These are phyloP conservation scores for Geotrupes spiniger DNA, from an alignment of 2,888 invertebrate species.

Conservation along the genomic window DNA sequence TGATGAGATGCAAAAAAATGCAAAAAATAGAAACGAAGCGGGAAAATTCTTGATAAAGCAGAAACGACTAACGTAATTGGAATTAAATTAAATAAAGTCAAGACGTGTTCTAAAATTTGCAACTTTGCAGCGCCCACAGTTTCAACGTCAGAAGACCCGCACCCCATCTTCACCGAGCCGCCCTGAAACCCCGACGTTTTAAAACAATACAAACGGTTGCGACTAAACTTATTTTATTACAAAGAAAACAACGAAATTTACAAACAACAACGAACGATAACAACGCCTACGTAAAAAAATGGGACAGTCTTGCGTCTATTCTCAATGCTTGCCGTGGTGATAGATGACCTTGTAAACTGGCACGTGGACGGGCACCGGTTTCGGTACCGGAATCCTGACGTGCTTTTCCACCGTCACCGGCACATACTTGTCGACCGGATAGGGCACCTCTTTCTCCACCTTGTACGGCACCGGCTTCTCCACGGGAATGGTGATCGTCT, in stretches of 20 bases:
- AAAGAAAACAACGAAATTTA: slow-evolving; percentile 8
- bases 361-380: slow-evolving; percentile 67
- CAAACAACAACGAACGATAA: slow-evolving; percentile 16
- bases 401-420: slow-evolving; percentile 68
- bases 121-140: too few relatives aligned
- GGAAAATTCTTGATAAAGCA: too few relatives aligned
- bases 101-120: too few relatives aligned
- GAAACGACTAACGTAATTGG: too few relatives aligned
- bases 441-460: slow-evolving; percentile 62
- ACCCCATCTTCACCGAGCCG: too few relatives aligned
- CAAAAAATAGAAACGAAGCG: too few relatives aligned
- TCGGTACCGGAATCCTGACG: slow-evolving; percentile 63
- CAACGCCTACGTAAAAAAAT: slow-evolving; percentile 15
- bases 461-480: slow-evolving; percentile 71
- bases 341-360: slow-evolving; percentile 70
- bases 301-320: slow-evolving; percentile 7
- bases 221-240: slow-evolving; percentile 9
- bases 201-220: too few relatives aligned
- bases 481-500: slow-evolving; percentile 65
- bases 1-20: too few relatives aligned
- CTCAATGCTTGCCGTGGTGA: slow-evolving; percentile 58
- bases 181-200: too few relatives aligned
- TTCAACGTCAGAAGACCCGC: too few relatives aligned
- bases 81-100: too few relatives aligned
- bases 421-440: slow-evolving; percentile 64